A percentile compares a stretch with the other conserved stretches of the same genome.
Evolutionary conservation across 35 echinoderm and acorn worm species (phyloP).

Genomic region (Ophioderma brevispina): DNA sequence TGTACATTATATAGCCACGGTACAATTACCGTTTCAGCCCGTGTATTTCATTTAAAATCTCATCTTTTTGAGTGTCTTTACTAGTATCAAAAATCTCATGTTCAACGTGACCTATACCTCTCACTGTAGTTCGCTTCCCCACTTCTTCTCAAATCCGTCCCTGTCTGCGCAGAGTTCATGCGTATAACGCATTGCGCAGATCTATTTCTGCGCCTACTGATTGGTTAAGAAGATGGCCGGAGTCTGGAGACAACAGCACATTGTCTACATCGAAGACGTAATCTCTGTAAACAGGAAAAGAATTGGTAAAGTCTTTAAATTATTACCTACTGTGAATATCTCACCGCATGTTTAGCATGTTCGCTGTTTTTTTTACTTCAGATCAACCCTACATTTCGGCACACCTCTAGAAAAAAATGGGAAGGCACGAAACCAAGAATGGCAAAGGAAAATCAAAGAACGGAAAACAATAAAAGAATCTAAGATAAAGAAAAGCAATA

Average conservation of each 20-base stretch:
- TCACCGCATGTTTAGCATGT: no score
- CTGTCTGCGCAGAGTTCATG: conserved; percentile 80
- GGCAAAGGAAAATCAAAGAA: no score
- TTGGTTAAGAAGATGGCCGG: conserved; percentile 75
- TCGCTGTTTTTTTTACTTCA: no score
- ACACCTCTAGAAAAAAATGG: no score
- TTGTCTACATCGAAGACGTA: conserved; percentile 46
- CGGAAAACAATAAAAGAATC: no score
- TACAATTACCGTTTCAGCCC: conserved; percentile 40
- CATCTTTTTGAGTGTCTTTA: conserved; percentile 11
- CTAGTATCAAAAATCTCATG: conserved; percentile 22
- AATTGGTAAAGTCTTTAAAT: no score
- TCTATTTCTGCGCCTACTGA: conserved; percentile 77
- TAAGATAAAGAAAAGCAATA: no score
- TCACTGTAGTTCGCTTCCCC: conserved; percentile 70
- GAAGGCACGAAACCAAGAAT: no score
- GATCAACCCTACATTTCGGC: no score
- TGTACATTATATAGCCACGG: conserved; percentile 75
- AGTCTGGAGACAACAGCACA: conserved; percentile 89
- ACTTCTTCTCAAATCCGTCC: conserved; percentile 67
- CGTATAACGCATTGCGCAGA: conserved; percentile 80
- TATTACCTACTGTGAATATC: no score
- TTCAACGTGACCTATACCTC: conserved; percentile 89
- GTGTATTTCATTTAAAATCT: conserved; percentile 41
- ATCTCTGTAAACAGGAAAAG: conserved; percentile 32